Evolutionary conservation across 1,140 invertebrate species (phyloP), one percentile per base, ranked within the genome.

Genomic region (Oryctes rhinoceros): DNA sequence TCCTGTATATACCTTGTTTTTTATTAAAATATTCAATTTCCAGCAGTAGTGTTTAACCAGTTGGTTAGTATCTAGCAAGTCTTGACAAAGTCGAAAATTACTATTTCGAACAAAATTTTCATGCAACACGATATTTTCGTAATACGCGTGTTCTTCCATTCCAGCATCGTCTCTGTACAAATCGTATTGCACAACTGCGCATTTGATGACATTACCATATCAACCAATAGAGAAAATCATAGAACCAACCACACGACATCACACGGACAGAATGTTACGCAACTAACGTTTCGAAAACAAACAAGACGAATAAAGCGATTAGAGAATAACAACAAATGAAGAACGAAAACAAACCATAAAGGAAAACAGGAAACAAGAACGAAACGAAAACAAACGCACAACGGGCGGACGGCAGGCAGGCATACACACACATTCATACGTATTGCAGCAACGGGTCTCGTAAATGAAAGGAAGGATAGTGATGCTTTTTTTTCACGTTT

Each of bases 381-480:
- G 15, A 18, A 59, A 18, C 15, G 53, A 59, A 59, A 59, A 18
- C 53, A 59, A 18, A 59, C 15, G n/a, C n/a, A 15, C 53, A 59
- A 18, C 53, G 18, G 53, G 0, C 5, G 9, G 5, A 44, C 39
- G 9, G 11, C 13, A 53, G 5, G n/a, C n/a, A n/a, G 10, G 15
- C 15, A 59, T 11, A 53, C 4, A 53, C n/a, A 53, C 49, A 10
- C 39, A 7, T 44, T 7, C 39, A 44, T 53, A 53, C 49, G n/a
- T 59, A 59, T 59, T 6, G 35, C 65, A 71, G 65, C 35, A 71
- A 71, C 65, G 65, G 24, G 18, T 37, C 20, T 71, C 20, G 65
- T 71, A 71, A 71, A 71, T 71, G 65, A 71, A 71, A 71, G 65
- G 65, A 71, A 71, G 65, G 65, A 71, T 71, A 71, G 65, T 44